Conservation (phyloP, 2,797 vertebrate genomes). For the Sphenodon punctatus region DNA sequence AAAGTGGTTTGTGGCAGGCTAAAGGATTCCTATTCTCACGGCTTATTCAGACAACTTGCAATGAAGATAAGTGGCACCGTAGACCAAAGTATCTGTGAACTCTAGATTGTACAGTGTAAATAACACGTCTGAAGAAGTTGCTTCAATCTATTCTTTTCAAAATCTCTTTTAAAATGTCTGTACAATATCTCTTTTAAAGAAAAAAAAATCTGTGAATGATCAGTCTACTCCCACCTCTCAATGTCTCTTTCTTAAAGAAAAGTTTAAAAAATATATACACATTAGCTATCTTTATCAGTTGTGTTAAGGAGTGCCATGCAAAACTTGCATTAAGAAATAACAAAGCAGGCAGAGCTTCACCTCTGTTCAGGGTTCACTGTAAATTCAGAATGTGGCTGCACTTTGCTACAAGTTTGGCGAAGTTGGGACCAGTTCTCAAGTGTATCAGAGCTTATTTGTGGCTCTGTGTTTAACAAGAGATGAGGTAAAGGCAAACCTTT, state of each 20-base stretch:
- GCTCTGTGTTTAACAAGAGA: neutral
- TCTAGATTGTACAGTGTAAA: neutral
- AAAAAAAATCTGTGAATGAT: neutral
- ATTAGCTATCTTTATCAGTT: neutral
- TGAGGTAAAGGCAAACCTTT: neutral
- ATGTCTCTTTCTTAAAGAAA: neutral
- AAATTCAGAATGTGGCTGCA: neutral
- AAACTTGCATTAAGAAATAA: neutral
- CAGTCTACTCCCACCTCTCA: neutral
- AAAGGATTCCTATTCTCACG: constrained; percentile 26
- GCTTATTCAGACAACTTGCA: too few relatives aligned
- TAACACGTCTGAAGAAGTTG: neutral
- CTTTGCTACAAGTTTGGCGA: neutral
- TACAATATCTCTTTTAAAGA: neutral
- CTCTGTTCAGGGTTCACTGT: neutral
- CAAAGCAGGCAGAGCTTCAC: neutral
- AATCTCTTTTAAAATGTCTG: neutral
- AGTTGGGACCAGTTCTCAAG: neutral
- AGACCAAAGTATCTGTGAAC: too few relatives aligned
- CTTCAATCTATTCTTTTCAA: neutral
- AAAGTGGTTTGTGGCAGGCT: too few relatives aligned
- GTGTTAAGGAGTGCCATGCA: neutral
- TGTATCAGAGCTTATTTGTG: neutral
- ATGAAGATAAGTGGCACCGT: too few relatives aligned
- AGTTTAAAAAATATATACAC: neutral